Percentiles rank a stretch among this genome's conserved stretches.
Evolutionary conservation across 2,113 vertebrate species (phyloP).

Genomic region (Macrotis lagotis): DNA sequence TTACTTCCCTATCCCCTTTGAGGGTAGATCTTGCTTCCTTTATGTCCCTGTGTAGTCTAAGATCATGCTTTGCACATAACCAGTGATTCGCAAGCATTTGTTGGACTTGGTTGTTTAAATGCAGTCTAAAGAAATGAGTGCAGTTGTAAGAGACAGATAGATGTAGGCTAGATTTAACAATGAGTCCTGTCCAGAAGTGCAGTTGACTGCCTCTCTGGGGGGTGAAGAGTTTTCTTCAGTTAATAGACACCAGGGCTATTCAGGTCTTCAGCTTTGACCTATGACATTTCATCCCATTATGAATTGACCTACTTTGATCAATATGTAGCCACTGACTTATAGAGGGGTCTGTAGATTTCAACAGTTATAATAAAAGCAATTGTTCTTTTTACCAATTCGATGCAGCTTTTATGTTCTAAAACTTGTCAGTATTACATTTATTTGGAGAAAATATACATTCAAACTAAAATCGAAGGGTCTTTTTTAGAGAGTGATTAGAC

Average conservation of each 20-base stretch:
- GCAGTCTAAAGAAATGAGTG: background rate
- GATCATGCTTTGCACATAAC: background rate
- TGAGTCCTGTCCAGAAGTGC: background rate
- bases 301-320: background rate
- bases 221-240: background rate
- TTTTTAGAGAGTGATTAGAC: background rate
- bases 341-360: background rate
- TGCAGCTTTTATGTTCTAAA: background rate
- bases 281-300: background rate
- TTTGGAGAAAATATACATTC: background rate
- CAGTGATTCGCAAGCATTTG: background rate
- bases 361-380: background rate
- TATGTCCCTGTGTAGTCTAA: background rate
- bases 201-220: background rate
- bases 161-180: background rate
- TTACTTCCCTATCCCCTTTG: background rate
- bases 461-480: background rate
- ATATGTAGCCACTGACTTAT: background rate
- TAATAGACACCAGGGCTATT: background rate
- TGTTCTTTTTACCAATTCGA: background rate
- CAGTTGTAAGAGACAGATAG: background rate
- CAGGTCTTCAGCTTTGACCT: background rate
- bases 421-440: background rate
- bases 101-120: background rate
- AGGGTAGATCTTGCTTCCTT: background rate